Percentiles rank a stretch among this genome's conserved stretches.
Evolutionary conservation across 2,888 invertebrate species (phyloP).

Genomic region (Chrysopilus asiliformis): DNA sequence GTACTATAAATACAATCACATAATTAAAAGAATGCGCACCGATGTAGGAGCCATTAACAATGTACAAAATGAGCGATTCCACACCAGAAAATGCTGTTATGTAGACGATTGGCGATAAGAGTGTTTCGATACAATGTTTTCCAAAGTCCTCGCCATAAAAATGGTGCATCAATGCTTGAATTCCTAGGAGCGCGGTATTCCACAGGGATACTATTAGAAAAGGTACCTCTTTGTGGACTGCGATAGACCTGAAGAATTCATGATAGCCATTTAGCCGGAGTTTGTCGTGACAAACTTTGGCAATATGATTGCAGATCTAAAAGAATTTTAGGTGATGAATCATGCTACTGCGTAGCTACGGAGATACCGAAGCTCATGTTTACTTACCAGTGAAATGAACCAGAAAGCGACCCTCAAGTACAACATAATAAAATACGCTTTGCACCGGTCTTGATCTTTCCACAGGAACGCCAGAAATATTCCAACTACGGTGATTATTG

Average conservation of each 20-base stretch:
- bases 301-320: slow-evolving; percentile 44
- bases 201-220: slow-evolving; percentile 48
- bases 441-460: slow-evolving; percentile 36
- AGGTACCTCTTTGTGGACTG: slow-evolving; percentile 45
- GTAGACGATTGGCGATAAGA: slow-evolving; percentile 44
- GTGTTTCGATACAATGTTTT: slow-evolving; percentile 38
- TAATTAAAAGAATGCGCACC: slow-evolving; percentile 30
- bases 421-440: slow-evolving; percentile 45
- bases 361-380: too few relatives aligned
- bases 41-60: slow-evolving; percentile 41
- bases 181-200: slow-evolving; percentile 43
- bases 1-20: slow-evolving; percentile 1
- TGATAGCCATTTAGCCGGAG: slow-evolving; percentile 51
- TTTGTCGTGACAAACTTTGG: slow-evolving; percentile 45
- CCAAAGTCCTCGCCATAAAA: slow-evolving; percentile 41
- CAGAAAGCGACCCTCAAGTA: slow-evolving; percentile 44
- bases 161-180: slow-evolving; percentile 44
- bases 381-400: slow-evolving; percentile 43
- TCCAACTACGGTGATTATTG: slow-evolving; percentile 29
- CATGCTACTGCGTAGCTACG: slow-evolving; percentile 1
- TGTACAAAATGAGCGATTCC: slow-evolving; percentile 39
- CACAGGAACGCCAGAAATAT: slow-evolving; percentile 24
- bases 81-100: slow-evolving; percentile 41
- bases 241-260: slow-evolving; percentile 51
- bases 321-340: slow-evolving; percentile 11